These are phyloP conservation scores for Hofmannophila pseudospretella DNA, from an alignment of 2,888 invertebrate genomes.

Conservation along the genomic window DNA sequence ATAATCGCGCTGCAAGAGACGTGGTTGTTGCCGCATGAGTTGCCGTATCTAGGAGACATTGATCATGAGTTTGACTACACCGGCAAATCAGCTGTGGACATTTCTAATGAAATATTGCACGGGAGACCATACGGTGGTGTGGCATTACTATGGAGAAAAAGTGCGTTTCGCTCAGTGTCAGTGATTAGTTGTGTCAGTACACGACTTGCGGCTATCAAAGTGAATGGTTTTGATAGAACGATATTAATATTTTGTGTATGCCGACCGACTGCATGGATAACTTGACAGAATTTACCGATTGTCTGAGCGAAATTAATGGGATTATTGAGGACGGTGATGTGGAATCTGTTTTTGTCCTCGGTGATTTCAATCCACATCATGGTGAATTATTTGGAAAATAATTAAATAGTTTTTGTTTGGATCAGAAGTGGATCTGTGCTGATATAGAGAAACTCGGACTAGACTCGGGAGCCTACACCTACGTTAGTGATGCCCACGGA, in stretches of 20 bases:
- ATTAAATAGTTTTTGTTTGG: constrained; percentile 14
- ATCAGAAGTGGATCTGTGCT: constrained; percentile 19
- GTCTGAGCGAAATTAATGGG: constrained; percentile 14
- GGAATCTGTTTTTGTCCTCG: constrained; percentile 9
- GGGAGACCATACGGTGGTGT: constrained; percentile 8
- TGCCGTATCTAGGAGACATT: neutral
- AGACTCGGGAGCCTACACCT: constrained; percentile 14
- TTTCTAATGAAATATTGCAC: neutral
- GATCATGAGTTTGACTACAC: neutral
- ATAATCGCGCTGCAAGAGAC: constrained; percentile 1
- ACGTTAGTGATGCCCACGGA: constrained; percentile 14
- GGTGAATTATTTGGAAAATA: constrained; percentile 16
- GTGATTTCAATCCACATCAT: constrained; percentile 24
- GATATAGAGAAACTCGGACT: constrained; percentile 13
- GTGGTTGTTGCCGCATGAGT: neutral
- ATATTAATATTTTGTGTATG: neutral
- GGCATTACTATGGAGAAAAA: constrained; percentile 7
- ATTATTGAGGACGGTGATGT: constrained; percentile 5
- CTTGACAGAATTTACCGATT: constrained; percentile 15
- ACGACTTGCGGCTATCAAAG: neutral
- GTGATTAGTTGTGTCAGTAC: neutral
- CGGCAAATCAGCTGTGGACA: neutral
- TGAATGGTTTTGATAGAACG: neutral
- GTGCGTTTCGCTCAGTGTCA: neutral
- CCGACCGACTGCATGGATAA: constrained; percentile 1